Conservation (phyloP, 1,140 invertebrate genomes). For the Cotesia typhae region DNA sequence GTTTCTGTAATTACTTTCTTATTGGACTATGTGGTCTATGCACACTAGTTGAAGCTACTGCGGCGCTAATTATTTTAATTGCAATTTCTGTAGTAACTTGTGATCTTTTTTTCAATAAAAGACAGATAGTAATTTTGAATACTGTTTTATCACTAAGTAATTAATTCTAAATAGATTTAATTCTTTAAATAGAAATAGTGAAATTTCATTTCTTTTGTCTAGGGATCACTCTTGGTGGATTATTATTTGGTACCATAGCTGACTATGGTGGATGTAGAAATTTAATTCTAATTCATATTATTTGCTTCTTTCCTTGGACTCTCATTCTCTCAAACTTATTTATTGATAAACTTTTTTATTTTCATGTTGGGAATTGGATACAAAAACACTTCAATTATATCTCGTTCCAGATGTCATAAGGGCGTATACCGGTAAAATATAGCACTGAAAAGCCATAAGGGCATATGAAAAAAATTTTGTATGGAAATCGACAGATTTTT, state of each 20-base stretch:
- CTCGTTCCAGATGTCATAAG: too few species aligned
- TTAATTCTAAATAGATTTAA: not conserved
- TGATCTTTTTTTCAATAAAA: constrained; percentile 42
- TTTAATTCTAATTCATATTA: constrained; percentile 44
- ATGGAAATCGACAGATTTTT: too few species aligned
- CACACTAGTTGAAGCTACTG: constrained; percentile 46
- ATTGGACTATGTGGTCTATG: constrained; percentile 46
- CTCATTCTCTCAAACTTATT: constrained; percentile 45
- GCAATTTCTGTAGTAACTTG: constrained; percentile 45
- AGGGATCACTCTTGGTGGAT: constrained; percentile 50
- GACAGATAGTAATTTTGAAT: constrained; percentile 37
- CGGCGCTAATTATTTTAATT: constrained; percentile 42
- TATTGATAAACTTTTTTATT: constrained; percentile 43
- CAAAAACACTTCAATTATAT: not conserved
- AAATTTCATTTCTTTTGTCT: constrained; percentile 5
- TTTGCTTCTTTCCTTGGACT: constrained; percentile 45
- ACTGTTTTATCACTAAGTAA: constrained; percentile 45
- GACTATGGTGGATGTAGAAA: constrained; percentile 46
- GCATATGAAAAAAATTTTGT: too few species aligned
- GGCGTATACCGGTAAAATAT: too few species aligned
- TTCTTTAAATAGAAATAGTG: not conserved
- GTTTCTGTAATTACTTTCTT: constrained; percentile 47
- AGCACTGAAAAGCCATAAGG: too few species aligned
- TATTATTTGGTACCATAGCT: constrained; percentile 46
- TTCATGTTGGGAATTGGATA: constrained; percentile 49